Conservation (phyloP, 2,113 vertebrate genomes). For the Alouatta palliata region DNA sequence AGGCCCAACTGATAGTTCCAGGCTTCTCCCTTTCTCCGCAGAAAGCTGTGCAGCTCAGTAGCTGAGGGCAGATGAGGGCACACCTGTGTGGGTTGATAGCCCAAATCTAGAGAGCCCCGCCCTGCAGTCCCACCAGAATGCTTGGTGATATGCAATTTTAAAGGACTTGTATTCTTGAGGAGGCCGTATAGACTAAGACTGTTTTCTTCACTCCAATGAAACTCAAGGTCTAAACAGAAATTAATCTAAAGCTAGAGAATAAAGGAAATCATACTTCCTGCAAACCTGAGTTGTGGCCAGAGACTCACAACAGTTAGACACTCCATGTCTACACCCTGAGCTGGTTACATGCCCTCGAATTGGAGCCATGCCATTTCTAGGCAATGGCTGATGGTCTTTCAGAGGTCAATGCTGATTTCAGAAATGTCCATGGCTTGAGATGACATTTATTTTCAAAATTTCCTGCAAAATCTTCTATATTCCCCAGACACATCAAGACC, state of each 20-base stretch:
- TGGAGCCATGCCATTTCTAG: background rate
- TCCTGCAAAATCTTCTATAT: background rate
- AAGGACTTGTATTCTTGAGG: background rate
- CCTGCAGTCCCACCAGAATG: background rate
- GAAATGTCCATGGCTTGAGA: background rate
- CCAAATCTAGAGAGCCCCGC: background rate
- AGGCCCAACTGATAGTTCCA: background rate
- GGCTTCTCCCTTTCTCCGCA: background rate
- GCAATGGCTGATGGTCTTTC: background rate
- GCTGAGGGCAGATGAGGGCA: accelerated
- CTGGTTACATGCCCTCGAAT: background rate
- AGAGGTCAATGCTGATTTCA: background rate
- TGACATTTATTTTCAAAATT: background rate
- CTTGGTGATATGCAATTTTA: background rate
- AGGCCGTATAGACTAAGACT: background rate
- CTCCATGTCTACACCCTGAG: background rate
- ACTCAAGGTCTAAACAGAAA: background rate
- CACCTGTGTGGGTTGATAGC: accelerated
- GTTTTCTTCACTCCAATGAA: background rate
- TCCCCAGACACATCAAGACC: background rate
- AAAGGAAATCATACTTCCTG: background rate
- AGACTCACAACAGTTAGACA: background rate
- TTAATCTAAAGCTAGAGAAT: background rate
- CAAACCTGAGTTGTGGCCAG: background rate
- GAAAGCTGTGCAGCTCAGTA: background rate